Conservation (phyloP, 2,888 invertebrate species). For the Pogonocherus hispidulus region DNA sequence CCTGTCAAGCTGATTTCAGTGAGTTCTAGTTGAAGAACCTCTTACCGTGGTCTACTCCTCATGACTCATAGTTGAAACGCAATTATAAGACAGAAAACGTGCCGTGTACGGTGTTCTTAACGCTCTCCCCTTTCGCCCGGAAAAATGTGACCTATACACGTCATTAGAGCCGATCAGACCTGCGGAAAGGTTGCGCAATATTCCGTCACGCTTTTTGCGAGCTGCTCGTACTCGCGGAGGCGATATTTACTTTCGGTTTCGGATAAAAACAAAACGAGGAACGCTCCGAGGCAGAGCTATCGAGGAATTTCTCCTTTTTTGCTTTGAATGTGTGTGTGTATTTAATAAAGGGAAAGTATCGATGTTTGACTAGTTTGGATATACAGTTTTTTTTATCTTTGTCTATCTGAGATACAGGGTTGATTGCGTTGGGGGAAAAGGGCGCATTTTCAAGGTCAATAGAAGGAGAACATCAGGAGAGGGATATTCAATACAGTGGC, state of each 20-base stretch:
- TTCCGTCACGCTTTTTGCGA: background rate
- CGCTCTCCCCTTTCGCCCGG: conserved; percentile 3
- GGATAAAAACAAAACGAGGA: conserved; percentile 3
- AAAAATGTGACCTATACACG: conserved; percentile 11
- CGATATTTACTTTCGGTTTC: background rate
- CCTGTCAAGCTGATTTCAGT: no score
- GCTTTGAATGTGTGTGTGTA: background rate
- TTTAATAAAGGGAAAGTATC: conserved; percentile 2
- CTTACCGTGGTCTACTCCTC: no score
- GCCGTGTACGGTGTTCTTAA: background rate
- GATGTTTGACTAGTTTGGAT: background rate
- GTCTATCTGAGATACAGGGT: no score
- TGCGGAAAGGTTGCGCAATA: conserved; percentile 14
- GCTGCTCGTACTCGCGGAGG: background rate
- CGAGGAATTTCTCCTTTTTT: background rate
- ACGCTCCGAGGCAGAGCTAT: background rate
- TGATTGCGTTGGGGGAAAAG: no score
- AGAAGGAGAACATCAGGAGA: no score
- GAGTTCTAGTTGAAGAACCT: no score
- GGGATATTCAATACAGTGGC: no score
- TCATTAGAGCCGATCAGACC: conserved; percentile 1
- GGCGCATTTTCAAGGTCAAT: no score
- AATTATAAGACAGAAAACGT: background rate
- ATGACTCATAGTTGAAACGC: no score
- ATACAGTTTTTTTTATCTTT: no score